phyloP scores from a whole-genome alignment of 2,888 invertebrate genomes.

The Tenthredo livida region DNA sequence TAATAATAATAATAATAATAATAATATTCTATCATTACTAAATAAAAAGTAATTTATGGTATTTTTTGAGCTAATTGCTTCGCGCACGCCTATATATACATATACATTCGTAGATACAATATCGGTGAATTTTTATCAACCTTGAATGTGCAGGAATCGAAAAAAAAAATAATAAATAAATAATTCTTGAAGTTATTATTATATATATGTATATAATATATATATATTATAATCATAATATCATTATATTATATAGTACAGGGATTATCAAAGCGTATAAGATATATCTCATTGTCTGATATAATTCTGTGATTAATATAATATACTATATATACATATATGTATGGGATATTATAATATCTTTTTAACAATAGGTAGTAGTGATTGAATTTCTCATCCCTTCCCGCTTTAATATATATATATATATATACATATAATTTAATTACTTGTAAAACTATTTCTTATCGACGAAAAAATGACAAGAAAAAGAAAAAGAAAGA shows the following conservation, averaged over 20 bases:
- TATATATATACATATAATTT: background rate
- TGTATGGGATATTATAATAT: slow-evolving; percentile 38
- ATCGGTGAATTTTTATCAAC: background rate
- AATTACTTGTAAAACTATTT: slow-evolving; percentile 23
- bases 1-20: background rate
- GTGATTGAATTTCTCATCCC: background rate
- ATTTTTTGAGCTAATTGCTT: background rate
- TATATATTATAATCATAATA: slow-evolving; percentile 10
- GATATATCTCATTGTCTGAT: slow-evolving; percentile 44
- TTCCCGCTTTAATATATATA: too few relatives aligned
- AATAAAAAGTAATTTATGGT: background rate
- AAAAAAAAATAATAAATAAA: background rate
- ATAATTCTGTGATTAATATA: slow-evolving; percentile 40
- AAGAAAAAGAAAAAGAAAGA: background rate
- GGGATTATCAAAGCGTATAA: slow-evolving; percentile 48
- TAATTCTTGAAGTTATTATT: background rate
- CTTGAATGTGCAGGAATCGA: background rate
- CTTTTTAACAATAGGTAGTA: slow-evolving; percentile 26
- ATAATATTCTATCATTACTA: background rate
- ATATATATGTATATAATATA: too few relatives aligned
- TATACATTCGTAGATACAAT: background rate
- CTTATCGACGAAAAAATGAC: background rate
- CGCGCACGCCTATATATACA: background rate
- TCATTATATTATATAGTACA: slow-evolving; percentile 40
- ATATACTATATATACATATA: slow-evolving; percentile 4